Percentiles rank a stretch among this genome's conserved stretches.
Evolutionary conservation across 2,113 vertebrate species (phyloP).

Genomic region (Ramphastos sulfuratus): DNA sequence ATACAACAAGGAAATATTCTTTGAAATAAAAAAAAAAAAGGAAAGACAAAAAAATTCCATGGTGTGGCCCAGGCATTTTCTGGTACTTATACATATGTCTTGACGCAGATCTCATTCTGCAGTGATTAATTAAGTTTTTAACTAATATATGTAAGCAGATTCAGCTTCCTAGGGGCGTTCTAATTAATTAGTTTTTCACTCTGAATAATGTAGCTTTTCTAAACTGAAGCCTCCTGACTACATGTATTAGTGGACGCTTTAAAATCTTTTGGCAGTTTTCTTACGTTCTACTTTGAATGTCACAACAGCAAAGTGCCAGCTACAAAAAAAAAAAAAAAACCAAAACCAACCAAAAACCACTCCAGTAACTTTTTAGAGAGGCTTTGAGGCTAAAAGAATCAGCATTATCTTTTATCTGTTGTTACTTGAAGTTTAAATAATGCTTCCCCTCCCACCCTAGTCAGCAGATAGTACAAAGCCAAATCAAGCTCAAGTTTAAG

Average conservation of each 20-base stretch:
- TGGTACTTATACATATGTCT: constrained; percentile 22
- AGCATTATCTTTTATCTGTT: constrained; percentile 64
- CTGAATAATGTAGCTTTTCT: constrained; percentile 76
- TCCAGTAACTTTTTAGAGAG: constrained; percentile 53
- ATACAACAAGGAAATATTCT: not conserved
- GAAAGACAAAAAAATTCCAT: not conserved
- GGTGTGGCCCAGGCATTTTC: not conserved
- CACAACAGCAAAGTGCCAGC: constrained; percentile 64
- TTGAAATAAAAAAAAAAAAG: not conserved
- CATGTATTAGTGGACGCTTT: constrained; percentile 70
- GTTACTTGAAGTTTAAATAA: constrained; percentile 63
- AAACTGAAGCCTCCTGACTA: constrained; percentile 72
- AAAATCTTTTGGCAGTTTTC: constrained; percentile 73
- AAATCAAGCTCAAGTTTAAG: constrained; percentile 62
- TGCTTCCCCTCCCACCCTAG: not conserved
- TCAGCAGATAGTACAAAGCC: constrained; percentile 63
- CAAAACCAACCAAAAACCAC: not conserved
- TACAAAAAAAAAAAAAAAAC: constrained; percentile 49
- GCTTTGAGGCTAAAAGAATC: constrained; percentile 53
- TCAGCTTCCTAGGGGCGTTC: constrained; percentile 73
- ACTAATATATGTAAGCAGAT: constrained; percentile 74
- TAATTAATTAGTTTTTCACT: constrained; percentile 81
- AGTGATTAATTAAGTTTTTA: constrained; percentile 81
- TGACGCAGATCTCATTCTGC: constrained; percentile 63
- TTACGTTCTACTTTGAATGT: constrained; percentile 68